Base-by-base conservation (phyloP, 2,797 vertebrate species). In the Enteromius afrohamiltoni region DNA sequence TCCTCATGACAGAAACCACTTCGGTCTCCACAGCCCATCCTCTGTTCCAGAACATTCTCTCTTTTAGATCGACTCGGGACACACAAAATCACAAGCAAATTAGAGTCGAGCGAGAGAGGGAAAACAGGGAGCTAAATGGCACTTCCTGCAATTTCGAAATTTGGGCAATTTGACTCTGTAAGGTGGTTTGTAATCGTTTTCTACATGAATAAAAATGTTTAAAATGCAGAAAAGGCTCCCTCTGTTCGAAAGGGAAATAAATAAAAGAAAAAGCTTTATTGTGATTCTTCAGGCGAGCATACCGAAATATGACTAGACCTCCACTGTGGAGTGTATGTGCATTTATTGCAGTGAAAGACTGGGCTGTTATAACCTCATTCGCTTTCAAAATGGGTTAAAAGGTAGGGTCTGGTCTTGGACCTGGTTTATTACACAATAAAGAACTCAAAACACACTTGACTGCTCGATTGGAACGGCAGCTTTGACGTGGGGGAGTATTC, bases 1-100 rank as follows among this genome's bases (percentile, higher is more conserved):
- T 86, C 85, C 80, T 87, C 85, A 89, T 82, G 85, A 86, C 85
- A 88, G 82, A 89, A 89, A 87, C 83, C 88, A 86, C 86, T 83
- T 74, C 85, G 80, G 82, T 82, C 86, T 89, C 83, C 77, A 85
- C 83, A 85, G 75, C 83, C 81, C 78, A 86, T 89, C 65, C 80
- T 40, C 83, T 82, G 76, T 89, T 87, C 85, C 86, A 86, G 86
- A 86, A 86, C 77, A 86, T 83, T 86, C 81, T 80, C 51, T 77
- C 60, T 75, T 83, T 68, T 65, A 49, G 53, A 83, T 79, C 75
- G 68, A 77, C 58, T 77, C 62, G 42, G 79, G 65, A 80, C 68
- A 70, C 79, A 86, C 73, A 79, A 45, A 80, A 83, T 85, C 85
- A 71, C 77, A 75, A 86, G 75, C 71, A 87, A 84, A 78, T 80